Evolutionary conservation across 2,888 invertebrate species (phyloP), one percentile per base, ranked within the genome.

Genomic region (Cryptosula pallasiana): DNA sequence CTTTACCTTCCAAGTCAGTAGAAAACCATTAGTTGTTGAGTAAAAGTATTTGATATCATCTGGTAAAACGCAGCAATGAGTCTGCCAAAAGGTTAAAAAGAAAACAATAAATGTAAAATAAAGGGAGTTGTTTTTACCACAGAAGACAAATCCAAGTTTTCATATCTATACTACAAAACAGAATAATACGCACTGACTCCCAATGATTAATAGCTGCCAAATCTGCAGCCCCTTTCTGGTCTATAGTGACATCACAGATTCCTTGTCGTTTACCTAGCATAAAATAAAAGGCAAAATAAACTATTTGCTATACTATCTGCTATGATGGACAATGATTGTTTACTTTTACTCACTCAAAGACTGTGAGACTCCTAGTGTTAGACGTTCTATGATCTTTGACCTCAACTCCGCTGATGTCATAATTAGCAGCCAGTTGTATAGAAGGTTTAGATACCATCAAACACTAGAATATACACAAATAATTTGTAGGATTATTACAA

Each of bases 1-100:
- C 74, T 81, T 82, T 1, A 81, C 79, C 75, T 76, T 79, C 84
- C 84, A 85, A 29, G 79, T 79, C 20, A 85, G 72, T 71, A 78
- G 76, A 71, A 84, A 78, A 13, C 84, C 84, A 79, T 84, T 80
- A 69, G 77, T 77, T 3, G 81, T 81, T 35, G 81, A 74, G 75
- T 81, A 84, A 73, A 84, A 84, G 72, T 75, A 79, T 71, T 81
- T 82, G 69, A 84, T 73, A 75, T 84, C 84, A 57, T 81, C 80
- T 5, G 84, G 82, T 35, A 84, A 74, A 34, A 80, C 76, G 71
- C 81, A 82, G 2, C 77, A 76, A 72, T 81, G 78, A 76, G 78
- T 81, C 82, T 82, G 78, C 35, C 78, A 75, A 35, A 63, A 45
- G 5, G 45, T 45, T 45, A 45, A 45, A 73, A 35, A n/a, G n/a